Percentiles rank a stretch among this genome's conserved stretches.
Evolutionary conservation across 2,888 invertebrate species (phyloP).

Genomic region (Synanthedon vespiformis): DNA sequence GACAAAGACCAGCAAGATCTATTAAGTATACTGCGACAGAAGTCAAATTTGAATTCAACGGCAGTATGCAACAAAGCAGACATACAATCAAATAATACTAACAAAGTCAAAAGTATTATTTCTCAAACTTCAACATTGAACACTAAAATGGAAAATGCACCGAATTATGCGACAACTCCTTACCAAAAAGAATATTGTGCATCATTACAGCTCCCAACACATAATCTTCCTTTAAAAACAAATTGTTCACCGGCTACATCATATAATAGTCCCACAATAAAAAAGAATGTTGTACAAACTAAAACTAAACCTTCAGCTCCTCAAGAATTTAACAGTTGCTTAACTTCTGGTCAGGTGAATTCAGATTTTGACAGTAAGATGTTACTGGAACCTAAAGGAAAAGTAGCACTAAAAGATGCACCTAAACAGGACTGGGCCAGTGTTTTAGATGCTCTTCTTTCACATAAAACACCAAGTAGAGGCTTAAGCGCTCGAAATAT

Average conservation of each 20-base stretch:
- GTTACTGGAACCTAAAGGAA: constrained; percentile 1
- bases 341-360: not conserved
- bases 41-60: not conserved
- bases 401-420: constrained; percentile 2
- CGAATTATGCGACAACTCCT: not conserved
- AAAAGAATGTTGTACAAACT: not conserved
- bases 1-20: constrained; percentile 45
- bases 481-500: constrained; percentile 46
- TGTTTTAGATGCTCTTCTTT: constrained; percentile 44
- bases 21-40: constrained; percentile 30
- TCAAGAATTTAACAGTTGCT: not conserved
- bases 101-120: not conserved
- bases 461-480: constrained; percentile 49
- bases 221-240: no score
- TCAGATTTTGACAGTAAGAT: not conserved
- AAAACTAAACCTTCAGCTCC: not conserved
- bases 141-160: not conserved
- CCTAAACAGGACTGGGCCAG: constrained; percentile 37
- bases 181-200: not conserved
- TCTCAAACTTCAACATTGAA: not conserved
- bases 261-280: not conserved
- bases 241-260: not conserved
- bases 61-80: not conserved
- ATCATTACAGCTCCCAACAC: not conserved
- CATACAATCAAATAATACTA: not conserved